phyloP scores from a whole-genome alignment of 1,140 invertebrate genomes.

The Oncopeltus fasciatus region DNA sequence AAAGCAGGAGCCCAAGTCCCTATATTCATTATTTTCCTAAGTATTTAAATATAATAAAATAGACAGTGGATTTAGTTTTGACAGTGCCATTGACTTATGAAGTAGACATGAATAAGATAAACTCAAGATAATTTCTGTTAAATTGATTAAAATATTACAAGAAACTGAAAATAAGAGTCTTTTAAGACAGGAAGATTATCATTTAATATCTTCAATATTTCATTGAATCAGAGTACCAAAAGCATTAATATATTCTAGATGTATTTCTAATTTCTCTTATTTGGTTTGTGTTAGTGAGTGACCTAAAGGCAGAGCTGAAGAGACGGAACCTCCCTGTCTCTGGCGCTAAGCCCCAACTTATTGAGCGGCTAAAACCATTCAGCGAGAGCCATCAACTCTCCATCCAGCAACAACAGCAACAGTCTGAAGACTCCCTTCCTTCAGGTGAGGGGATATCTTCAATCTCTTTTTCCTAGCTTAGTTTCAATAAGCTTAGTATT shows the following conservation, averaged over 20 bases:
- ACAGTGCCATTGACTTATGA: too few species aligned
- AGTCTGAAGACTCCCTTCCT: slow-evolving; percentile 13
- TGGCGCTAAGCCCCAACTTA: slow-evolving; percentile 86
- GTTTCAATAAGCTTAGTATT: too few species aligned
- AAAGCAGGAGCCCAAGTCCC: slow-evolving; percentile 17
- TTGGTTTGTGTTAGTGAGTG: slow-evolving; percentile 53
- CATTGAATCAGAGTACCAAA: background rate
- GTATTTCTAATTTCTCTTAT: background rate
- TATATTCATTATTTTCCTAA: too few species aligned
- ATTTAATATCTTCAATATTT: background rate
- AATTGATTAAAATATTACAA: too few species aligned
- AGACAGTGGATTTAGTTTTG: too few species aligned
- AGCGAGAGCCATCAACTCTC: slow-evolving; percentile 31
- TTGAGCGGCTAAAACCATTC: slow-evolving; percentile 79
- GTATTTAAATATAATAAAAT: too few species aligned
- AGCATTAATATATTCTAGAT: background rate
- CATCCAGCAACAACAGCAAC: slow-evolving; percentile 22
- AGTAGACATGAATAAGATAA: too few species aligned
- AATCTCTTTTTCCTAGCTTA: too few species aligned
- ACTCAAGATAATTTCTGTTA: too few species aligned
- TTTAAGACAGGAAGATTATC: too few species aligned
- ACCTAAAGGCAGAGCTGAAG: slow-evolving; percentile 85
- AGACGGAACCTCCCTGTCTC: slow-evolving; percentile 85
- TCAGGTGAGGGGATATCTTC: too few species aligned
- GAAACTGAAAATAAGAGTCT: too few species aligned